These are phyloP conservation scores for Xestia ashworthii DNA, from an alignment of 2,888 invertebrate genomes.

Conservation along the genomic window DNA sequence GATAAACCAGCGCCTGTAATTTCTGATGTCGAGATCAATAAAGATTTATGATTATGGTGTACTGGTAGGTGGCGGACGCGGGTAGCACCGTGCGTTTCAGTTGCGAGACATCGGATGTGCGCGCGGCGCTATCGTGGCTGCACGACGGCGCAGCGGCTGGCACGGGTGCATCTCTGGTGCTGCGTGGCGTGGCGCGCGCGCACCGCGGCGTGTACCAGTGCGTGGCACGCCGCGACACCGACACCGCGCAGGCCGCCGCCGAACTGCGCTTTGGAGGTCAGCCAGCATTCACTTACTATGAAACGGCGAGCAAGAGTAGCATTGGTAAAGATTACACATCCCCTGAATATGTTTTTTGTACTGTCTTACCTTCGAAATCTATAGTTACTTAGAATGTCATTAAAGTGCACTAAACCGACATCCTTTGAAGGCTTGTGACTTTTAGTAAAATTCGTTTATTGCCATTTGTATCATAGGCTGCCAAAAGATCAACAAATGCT, in stretches of 20 bases:
- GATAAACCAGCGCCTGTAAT: no score
- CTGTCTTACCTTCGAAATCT: not conserved
- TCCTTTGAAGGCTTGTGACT: not conserved
- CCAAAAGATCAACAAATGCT: not conserved
- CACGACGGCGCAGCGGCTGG: constrained; percentile 92
- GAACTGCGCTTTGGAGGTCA: constrained; percentile 95
- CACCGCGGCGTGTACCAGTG: constrained; percentile 97
- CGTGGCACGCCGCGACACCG: constrained; percentile 93
- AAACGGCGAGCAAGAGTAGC: not conserved
- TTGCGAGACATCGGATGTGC: constrained; percentile 90
- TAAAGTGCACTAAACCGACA: not conserved
- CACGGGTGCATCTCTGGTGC: constrained; percentile 72
- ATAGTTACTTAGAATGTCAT: not conserved
- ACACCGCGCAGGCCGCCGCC: constrained; percentile 94
- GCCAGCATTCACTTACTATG: constrained; percentile 27
- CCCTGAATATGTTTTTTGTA: not conserved
- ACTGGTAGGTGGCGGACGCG: constrained; percentile 91
- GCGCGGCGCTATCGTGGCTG: constrained; percentile 91
- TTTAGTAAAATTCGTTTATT: not conserved
- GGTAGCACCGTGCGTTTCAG: constrained; percentile 93
- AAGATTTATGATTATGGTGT: not conserved
- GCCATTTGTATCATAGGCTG: not conserved
- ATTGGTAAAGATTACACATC: not conserved
- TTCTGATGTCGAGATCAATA: no score
- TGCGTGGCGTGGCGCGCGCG: constrained; percentile 91